Evolutionary conservation across 2,888 invertebrate species (phyloP), one percentile per base, ranked within the genome.

Genomic region (Buathra laborator): DNA sequence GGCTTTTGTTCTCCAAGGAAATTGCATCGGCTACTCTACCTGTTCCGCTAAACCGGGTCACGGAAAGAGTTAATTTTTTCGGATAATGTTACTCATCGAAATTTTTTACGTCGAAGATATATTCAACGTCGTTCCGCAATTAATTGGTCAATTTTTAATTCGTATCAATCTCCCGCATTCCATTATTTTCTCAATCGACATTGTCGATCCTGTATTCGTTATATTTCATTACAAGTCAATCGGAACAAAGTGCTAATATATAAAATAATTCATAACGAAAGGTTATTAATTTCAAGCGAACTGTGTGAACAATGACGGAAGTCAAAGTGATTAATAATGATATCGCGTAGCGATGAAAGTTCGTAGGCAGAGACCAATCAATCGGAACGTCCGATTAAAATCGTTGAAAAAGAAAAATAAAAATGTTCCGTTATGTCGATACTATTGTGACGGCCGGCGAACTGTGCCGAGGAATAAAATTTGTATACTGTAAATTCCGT

Each of bases 321-420:
- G 76, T 80, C 76, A 77, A 72, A 80, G 77, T 77, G 84, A 81
- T 81, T 77, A 72, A 84, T 84, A 29, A 77, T 14, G 44, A 77
- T 72, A 62, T 76, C 77, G 72, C 59, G 19, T 71, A 29, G 70
- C 71, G 83, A 66, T 71, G 76, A 80, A 62, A 84, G 80, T 72
- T 56, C 56, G 66, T 56, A 37, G 19, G 29, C 24, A 12, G 43
- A 75, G 70, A 66, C 67, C 71, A 59, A 81, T 84, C 75, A 75
- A 84, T 84, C 48, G 80, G 80, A 72, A 77, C 80, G 77, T 81
- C 67, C 80, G 84, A 80, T 84, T 72, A 51, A 77, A 84, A 81
- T 62, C 66, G 62, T 72, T 81, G 77, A 56, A 80, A 77, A 84
- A 84, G 71, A 62, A 59, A 56, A 59, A 59, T 32, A 9, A 4